Evolutionary conservation across 1,140 invertebrate genomes (phyloP).

Genomic region (Papilio polyxenes): DNA sequence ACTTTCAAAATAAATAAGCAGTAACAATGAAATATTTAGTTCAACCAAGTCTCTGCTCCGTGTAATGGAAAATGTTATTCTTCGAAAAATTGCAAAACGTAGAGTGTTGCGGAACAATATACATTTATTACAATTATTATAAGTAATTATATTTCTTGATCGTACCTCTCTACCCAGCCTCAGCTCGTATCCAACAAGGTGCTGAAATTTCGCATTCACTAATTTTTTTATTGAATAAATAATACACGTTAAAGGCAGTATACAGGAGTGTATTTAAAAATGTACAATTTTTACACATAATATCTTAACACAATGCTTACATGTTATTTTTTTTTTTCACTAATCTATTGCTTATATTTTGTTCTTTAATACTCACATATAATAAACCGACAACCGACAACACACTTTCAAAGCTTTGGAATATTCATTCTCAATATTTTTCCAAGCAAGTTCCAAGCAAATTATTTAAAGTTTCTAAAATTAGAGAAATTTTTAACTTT

Average conservation of each 20-base stretch:
- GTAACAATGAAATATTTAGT: neutral
- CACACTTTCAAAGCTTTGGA: constrained; percentile 1
- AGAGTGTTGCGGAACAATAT: too few relatives aligned
- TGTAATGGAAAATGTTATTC: too few relatives aligned
- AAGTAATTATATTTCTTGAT: too few relatives aligned
- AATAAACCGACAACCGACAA: neutral
- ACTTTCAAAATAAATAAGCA: neutral
- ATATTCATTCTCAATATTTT: neutral
- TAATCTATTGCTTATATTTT: neutral
- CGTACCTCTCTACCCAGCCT: too few relatives aligned
- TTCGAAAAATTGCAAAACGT: too few relatives aligned
- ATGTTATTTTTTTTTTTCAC: neutral
- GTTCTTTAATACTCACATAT: neutral
- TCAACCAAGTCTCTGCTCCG: neutral
- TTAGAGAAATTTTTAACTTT: constrained; percentile 50
- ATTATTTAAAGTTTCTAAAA: constrained; percentile 43
- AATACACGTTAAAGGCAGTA: neutral
- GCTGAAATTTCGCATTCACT: too few relatives aligned
- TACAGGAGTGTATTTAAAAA: neutral
- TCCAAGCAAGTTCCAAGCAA: neutral
- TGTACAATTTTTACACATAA: neutral
- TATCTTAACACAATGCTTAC: neutral
- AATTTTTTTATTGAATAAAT: too few relatives aligned
- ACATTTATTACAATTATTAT: too few relatives aligned
- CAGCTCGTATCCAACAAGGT: too few relatives aligned